Evolutionary conservation across 1,140 invertebrate genomes (phyloP).

Genomic region (Megalopta genalis): DNA sequence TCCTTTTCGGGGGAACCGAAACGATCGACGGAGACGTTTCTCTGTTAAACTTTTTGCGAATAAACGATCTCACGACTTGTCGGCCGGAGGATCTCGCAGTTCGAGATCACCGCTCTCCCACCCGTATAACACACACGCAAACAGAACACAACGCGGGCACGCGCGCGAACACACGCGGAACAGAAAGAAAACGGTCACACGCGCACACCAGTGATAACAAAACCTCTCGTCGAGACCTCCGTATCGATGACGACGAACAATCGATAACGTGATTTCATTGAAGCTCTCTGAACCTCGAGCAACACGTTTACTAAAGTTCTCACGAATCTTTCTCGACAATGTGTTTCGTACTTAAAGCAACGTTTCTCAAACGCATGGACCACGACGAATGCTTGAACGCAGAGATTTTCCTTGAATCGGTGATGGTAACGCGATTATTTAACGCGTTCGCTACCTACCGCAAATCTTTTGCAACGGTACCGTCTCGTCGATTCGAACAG

Average conservation of each 20-base stretch:
- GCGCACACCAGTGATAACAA: background rate
- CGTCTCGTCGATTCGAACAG: background rate
- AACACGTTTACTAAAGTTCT: constrained; percentile 34
- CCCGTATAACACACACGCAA: no score
- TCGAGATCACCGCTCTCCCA: background rate
- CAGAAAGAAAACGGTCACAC: no score
- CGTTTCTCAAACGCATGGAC: constrained; percentile 64
- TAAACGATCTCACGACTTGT: constrained; percentile 36
- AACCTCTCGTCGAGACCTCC: background rate
- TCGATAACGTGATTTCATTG: constrained; percentile 31
- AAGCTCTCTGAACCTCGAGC: constrained; percentile 41
- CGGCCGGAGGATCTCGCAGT: constrained; percentile 14
- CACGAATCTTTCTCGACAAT: constrained; percentile 30
- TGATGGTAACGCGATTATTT: constrained; percentile 29
- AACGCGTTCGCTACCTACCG: background rate
- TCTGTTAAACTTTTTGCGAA: constrained; percentile 18
- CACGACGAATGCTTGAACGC: constrained; percentile 31
- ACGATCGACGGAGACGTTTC: constrained; percentile 23
- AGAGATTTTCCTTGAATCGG: constrained; percentile 41
- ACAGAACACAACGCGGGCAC: no score
- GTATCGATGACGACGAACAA: background rate
- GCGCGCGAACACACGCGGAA: no score
- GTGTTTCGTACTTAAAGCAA: constrained; percentile 67
- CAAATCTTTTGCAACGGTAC: background rate
- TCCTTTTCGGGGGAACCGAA: constrained; percentile 19